Percentiles rank a stretch among this genome's conserved stretches.
Evolutionary conservation across 2,797 vertebrate species (phyloP).

Genomic region (Xenops minutus): DNA sequence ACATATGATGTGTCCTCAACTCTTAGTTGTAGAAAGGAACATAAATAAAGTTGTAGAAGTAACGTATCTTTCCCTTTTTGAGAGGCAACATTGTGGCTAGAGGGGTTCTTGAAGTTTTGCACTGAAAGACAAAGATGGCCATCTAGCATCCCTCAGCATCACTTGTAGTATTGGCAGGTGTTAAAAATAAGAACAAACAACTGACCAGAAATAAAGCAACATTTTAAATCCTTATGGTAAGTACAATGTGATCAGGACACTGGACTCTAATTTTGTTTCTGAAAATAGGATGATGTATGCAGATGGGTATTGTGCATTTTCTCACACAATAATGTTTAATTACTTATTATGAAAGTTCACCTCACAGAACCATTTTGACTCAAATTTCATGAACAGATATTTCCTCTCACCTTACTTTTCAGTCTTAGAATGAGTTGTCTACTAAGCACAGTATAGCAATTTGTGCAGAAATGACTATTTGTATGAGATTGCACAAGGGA

Average conservation of each 20-base stretch:
- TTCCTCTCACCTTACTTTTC: neutral
- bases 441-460: neutral
- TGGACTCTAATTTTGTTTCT: neutral
- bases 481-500: neutral
- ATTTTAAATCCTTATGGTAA: neutral
- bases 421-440: neutral
- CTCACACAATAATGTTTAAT: neutral
- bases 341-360: neutral
- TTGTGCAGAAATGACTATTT: neutral
- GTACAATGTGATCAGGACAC: neutral
- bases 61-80: neutral
- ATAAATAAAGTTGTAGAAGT: neutral
- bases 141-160: neutral
- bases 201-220: neutral
- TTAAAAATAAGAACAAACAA: neutral
- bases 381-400: neutral
- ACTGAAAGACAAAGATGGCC: neutral
- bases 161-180: neutral
- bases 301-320: neutral
- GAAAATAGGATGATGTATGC: neutral
- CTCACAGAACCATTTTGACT: neutral
- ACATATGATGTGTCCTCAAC: neutral
- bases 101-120: neutral
- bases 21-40: too few species aligned
- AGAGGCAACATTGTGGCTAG: neutral